phyloP scores from a whole-genome alignment of 2,113 vertebrate species.

The Oxyura jamaicensis region DNA sequence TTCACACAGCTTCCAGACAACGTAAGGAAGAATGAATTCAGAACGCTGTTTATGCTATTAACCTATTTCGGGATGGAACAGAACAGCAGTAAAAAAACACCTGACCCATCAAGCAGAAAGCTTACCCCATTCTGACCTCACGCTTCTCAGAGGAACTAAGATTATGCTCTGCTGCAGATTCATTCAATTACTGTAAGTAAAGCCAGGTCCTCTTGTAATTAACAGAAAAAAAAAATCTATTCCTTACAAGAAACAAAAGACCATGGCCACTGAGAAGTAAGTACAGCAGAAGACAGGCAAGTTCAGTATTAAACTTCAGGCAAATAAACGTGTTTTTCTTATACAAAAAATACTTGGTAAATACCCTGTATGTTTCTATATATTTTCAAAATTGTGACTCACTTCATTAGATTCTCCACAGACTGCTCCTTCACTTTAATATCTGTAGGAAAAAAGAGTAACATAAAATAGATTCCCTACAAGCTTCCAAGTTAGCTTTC shows the following conservation, averaged over 20 bases:
- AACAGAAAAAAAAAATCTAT: background rate
- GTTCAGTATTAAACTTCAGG: background rate
- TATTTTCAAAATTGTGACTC: slow-evolving; percentile 64
- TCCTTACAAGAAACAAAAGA: background rate
- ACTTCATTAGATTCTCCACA: slow-evolving; percentile 96
- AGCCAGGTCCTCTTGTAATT: background rate
- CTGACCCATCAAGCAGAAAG: background rate
- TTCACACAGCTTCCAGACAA: background rate
- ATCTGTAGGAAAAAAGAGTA: slow-evolving; percentile 77
- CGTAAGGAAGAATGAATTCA: background rate
- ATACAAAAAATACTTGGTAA: background rate
- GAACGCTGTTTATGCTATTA: background rate
- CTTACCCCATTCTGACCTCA: background rate
- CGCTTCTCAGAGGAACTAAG: background rate
- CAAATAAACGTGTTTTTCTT: background rate
- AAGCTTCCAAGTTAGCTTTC: background rate
- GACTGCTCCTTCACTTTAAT: slow-evolving; percentile 98
- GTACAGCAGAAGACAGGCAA: background rate
- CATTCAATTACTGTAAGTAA: background rate
- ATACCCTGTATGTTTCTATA: background rate
- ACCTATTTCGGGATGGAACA: background rate
- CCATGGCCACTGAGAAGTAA: background rate
- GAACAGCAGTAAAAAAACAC: background rate
- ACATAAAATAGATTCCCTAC: background rate
- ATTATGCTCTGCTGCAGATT: background rate